Evolutionary conservation across 2,888 invertebrate genomes (phyloP), one percentile per base, ranked within the genome.

Genomic region (Stegophylla sp.): DNA sequence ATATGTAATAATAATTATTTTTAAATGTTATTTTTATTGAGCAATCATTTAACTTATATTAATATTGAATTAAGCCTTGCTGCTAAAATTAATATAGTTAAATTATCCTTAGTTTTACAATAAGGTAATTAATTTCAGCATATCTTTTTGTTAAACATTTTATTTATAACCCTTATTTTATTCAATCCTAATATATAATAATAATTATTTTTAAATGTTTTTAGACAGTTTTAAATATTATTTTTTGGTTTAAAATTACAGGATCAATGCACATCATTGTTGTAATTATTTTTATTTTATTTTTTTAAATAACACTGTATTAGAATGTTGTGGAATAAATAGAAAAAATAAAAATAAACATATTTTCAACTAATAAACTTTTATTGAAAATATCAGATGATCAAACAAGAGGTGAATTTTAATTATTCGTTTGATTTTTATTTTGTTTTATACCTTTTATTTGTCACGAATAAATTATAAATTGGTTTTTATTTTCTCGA

Each of bases 221-320:
- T 1, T 17, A 43, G 23, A 20, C 20, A 12, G 17, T 2, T 34
- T 26, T 13, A 23, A 43, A 12, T 20, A 20, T 56, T 72, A 12
- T 59, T 43, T 56, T 69, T 59, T 61, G 34, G 3, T 56, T 43
- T 59, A 59, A 59, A 45, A 61, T 45, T 45, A 45, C 20, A 45
- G 10, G 13, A 73, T 59, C 28, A 28, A 63, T 17, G 63, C 74
- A 75, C 63, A 51, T 63, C 4, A 34, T 45, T 45, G 3, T 34
- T 74, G n/a, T 56, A 56, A 48, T n/a, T n/a, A n/a, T n/a, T n/a
- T n/a, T n/a, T n/a, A 20, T 63, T 64, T 51, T 64, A 48, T 75
- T 75, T 74, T 73, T 75, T 63, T 63, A n/a, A n/a, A n/a, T n/a
- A 75, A 75, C 34, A 51, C 51, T 72, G 45, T 73, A 51, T 41